phyloP scores from a whole-genome alignment of 2,797 vertebrate species.

The Rallus crepitans region DNA sequence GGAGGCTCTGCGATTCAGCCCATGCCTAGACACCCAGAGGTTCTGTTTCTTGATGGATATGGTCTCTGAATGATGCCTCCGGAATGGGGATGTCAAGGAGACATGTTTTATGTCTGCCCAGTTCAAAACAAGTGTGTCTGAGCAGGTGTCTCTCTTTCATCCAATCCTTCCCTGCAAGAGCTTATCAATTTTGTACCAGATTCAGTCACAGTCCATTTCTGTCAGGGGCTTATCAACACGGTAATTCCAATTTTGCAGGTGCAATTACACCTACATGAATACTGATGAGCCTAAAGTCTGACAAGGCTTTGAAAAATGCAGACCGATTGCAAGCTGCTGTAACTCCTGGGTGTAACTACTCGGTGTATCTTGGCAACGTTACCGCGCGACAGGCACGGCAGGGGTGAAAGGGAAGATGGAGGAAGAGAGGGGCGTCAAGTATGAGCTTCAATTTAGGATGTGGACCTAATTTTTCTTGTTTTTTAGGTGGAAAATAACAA shows the following conservation, averaged over 20 bases:
- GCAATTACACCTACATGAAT: neutral
- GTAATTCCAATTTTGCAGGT: slow-evolving; percentile 2
- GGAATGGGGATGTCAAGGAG: neutral
- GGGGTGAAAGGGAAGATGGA: no score
- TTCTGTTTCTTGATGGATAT: neutral
- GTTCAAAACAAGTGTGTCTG: neutral
- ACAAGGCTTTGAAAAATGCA: neutral
- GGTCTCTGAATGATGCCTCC: neutral
- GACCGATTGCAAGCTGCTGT: neutral
- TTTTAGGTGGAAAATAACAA: neutral
- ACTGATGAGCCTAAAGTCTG: neutral
- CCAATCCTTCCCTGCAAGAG: neutral
- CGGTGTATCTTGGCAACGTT: fast-evolving
- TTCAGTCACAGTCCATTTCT: neutral
- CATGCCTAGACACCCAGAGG: neutral
- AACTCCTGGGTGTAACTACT: neutral
- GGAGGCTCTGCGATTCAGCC: neutral
- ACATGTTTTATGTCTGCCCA: neutral
- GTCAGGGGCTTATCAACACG: neutral
- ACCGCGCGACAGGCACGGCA: neutral
- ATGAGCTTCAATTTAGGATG: neutral
- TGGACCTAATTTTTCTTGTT: neutral
- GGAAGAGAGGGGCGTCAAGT: neutral
- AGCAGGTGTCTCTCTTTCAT: neutral
- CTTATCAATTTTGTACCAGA: neutral